Evolutionary conservation across 2,888 invertebrate genomes (phyloP), one percentile per base, ranked within the genome.

Genomic region (Ophion slaviceki): DNA sequence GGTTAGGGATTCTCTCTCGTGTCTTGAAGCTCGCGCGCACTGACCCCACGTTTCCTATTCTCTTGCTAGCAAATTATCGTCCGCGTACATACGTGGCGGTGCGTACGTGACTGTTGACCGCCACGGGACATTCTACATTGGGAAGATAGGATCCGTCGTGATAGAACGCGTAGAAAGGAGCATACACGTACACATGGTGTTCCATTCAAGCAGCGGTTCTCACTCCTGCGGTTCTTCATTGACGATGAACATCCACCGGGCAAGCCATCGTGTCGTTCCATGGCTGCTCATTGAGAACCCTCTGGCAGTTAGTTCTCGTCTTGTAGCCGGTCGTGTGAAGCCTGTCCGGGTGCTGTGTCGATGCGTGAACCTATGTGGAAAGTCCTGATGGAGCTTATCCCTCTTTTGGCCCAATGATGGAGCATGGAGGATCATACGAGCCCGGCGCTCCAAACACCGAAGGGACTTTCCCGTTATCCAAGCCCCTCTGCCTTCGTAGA

Each of bases 41-140:
- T 59, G 68, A 68, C 77, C 68, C 77, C 59, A 61, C 64, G 47
- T 64, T 76, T 57, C 67, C 66, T 67, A 61, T 66, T 66, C 66
- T 57, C 28, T 57, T 28, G 78, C 68, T 78, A 57, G 36, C 36
- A 36, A 53, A 77, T 67, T 78, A 78, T 75, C 61, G 61, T 78
- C 40, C 47, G 67, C 40, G 59, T 77, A 70, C 20, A 47, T 24
- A 28, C 68, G 61, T 70, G 70, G 17, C 66, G 28, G 78, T 45
- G 36, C 45, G 40, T 78, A 78, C 78, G 68, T 70, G 78, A 78
- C 61, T 68, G n/a, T 76, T 53, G 53, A 28, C 6, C 53, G 32
- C 64, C 36, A 57, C 64, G 20, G 66, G 66, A 67, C 57, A 64
- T 47, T 64, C 8, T 47, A 47, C 75, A 53, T 64, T 75, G 47